These are phyloP conservation scores for Arenaria interpres DNA, from an alignment of 2,113 vertebrate species.

Conservation along the genomic window DNA sequence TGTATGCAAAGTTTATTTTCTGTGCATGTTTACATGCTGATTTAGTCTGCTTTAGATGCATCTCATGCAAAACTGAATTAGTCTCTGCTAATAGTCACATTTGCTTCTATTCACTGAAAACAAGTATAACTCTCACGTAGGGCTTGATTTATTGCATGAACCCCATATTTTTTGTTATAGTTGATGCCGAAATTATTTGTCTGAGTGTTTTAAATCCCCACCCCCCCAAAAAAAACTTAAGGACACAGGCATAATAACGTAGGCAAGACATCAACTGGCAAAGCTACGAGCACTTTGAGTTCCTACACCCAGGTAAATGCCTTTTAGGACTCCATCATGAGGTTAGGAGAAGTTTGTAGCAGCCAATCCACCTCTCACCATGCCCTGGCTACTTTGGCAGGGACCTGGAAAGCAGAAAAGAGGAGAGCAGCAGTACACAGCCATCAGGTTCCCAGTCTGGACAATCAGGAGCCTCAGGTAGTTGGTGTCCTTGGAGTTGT, in stretches of 20 bases:
- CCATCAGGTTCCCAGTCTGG: too few species aligned
- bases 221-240: rapidly evolving
- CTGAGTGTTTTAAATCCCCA: neutral
- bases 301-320: neutral
- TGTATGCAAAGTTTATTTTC: neutral
- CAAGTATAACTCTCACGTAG: neutral
- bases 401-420: neutral
- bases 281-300: neutral
- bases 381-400: neutral
- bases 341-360: neutral
- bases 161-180: neutral
- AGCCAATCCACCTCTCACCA: neutral
- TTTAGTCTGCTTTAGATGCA: neutral
- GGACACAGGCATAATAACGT: rapidly evolving
- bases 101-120: neutral
- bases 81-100: neutral
- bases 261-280: neutral
- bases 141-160: neutral
- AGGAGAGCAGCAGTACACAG: rapidly evolving
- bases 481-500: neutral
- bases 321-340: neutral
- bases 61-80: neutral
- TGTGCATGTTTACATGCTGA: neutral
- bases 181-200: neutral
- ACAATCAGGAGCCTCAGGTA: neutral